These are phyloP conservation scores for Chaetodon trifascialis DNA, from an alignment of 2,113 vertebrate species.

Conservation along the genomic window DNA sequence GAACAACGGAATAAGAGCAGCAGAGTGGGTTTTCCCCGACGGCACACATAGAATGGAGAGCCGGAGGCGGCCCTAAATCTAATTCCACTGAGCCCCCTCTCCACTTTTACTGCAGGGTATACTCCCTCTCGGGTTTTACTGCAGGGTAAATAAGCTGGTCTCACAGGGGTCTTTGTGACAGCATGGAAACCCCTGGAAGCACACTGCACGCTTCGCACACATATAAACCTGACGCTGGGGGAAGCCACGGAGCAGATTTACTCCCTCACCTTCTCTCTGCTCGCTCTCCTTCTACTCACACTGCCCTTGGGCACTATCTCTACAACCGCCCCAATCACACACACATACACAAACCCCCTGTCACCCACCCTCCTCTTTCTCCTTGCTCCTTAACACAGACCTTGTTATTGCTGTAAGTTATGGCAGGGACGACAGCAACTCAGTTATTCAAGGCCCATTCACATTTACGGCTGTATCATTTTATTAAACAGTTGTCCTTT, in stretches of 20 bases:
- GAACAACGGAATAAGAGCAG: constrained; percentile 59
- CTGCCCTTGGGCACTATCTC: constrained; percentile 53
- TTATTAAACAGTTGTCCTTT: constrained; percentile 48
- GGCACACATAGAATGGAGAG: constrained; percentile 71
- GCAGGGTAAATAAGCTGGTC: constrained; percentile 82
- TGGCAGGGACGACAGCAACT: constrained; percentile 22
- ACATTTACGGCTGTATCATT: constrained; percentile 35
- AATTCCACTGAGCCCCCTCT: constrained; percentile 71
- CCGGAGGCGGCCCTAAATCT: constrained; percentile 76
- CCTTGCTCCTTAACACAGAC: constrained; percentile 37
- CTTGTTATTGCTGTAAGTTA: constrained; percentile 73
- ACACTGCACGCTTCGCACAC: constrained; percentile 61
- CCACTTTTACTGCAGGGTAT: constrained; percentile 78
- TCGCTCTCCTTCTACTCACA: constrained; percentile 35
- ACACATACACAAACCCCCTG: constrained; percentile 9
- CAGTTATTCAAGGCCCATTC: constrained; percentile 39
- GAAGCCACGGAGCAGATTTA: constrained; percentile 72
- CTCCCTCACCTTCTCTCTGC: constrained; percentile 45
- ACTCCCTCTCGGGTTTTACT: constrained; percentile 84
- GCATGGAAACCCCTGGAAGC: constrained; percentile 81
- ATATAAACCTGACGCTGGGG: constrained; percentile 66
- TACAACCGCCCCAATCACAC: constrained; percentile 8
- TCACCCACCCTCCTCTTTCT: constrained; percentile 18
- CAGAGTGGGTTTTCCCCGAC: constrained; percentile 69
- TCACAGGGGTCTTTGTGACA: constrained; percentile 83